phyloP scores from a whole-genome alignment of 2,797 vertebrate genomes.

The Chelon labrosus region DNA sequence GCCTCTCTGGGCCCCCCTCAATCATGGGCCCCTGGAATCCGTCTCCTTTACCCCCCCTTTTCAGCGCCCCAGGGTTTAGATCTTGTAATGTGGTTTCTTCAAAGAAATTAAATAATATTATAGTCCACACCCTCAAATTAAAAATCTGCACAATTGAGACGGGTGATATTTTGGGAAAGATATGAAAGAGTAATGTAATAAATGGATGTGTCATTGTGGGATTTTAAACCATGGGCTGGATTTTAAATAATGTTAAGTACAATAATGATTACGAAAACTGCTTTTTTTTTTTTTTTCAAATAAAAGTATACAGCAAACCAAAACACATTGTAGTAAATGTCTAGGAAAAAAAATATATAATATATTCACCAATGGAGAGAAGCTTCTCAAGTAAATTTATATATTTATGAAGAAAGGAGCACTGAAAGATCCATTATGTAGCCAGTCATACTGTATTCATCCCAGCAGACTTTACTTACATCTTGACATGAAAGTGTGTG shows the following conservation, averaged over 20 bases:
- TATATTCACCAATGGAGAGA: background rate
- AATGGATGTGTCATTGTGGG: background rate
- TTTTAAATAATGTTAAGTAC: background rate
- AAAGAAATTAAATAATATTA: background rate
- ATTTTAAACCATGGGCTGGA: background rate
- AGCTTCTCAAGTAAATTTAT: background rate
- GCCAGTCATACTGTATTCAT: background rate
- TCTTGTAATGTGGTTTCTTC: background rate
- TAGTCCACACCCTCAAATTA: background rate
- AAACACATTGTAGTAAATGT: background rate
- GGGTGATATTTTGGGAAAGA: too few relatives aligned
- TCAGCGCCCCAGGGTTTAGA: background rate
- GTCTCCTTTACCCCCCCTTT: too few relatives aligned
- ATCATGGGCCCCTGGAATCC: too few relatives aligned
- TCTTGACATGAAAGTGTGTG: background rate
- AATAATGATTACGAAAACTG: background rate
- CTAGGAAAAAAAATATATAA: background rate
- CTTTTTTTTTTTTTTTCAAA: too few relatives aligned
- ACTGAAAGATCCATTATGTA: constrained; percentile 10
- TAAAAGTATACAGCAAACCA: background rate
- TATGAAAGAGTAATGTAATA: background rate
- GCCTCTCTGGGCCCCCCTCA: too few relatives aligned
- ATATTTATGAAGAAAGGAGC: constrained; percentile 5
- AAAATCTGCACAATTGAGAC: background rate
- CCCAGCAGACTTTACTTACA: background rate